phyloP scores from a whole-genome alignment of 2,888 invertebrate genomes.

The Noctua pronuba region DNA sequence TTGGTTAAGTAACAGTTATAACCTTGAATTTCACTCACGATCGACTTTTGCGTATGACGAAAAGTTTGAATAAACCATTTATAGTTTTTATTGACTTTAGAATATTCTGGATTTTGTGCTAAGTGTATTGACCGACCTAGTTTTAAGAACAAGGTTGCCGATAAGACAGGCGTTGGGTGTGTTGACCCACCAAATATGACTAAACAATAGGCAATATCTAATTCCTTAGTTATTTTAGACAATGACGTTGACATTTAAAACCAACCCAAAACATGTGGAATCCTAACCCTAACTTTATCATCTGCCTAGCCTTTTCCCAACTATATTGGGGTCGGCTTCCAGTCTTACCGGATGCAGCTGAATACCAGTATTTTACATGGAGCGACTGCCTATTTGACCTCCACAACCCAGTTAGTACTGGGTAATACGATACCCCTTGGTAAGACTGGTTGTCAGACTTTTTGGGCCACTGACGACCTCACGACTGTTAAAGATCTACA shows the following conservation, averaged over 20 bases:
- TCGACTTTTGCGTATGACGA: not conserved
- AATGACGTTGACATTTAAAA: not conserved
- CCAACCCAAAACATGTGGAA: no score
- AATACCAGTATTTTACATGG: no score
- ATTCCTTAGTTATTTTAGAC: not conserved
- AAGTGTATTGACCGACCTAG: conserved; percentile 9
- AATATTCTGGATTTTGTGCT: conserved; percentile 11
- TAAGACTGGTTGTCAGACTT: no score
- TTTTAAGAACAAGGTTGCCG: conserved; percentile 10
- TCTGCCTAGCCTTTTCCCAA: no score
- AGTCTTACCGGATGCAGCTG: no score
- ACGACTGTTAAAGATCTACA: no score
- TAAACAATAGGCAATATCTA: not conserved
- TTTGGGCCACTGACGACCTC: no score
- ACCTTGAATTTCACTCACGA: conserved; percentile 48
- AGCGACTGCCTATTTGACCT: no score
- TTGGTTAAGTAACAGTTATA: conserved; percentile 13
- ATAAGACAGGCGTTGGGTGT: not conserved
- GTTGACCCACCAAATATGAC: not conserved
- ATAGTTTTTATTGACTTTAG: conserved; percentile 2
- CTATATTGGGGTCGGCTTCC: no score
- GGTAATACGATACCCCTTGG: no score
- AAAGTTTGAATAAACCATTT: not conserved
- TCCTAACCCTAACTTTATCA: no score
- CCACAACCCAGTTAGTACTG: no score